Evolutionary conservation across 2,113 vertebrate genomes (phyloP), one percentile per base, ranked within the genome.

Genomic region (Oxyruncus cristatus): DNA sequence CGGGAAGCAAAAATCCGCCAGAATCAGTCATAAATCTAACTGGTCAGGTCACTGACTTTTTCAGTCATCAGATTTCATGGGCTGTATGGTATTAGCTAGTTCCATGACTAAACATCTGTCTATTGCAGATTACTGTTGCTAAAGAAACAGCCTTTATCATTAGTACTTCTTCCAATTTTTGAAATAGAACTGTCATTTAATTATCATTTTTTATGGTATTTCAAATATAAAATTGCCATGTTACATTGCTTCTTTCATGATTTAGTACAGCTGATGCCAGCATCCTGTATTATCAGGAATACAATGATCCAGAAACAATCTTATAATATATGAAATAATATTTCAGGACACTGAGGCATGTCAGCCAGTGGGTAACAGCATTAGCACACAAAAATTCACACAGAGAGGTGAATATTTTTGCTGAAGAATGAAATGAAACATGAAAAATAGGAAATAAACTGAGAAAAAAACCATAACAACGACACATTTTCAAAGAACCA

Each of bases 381-480:
- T 77, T 85, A 89, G 10, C 66, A 91, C 52, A 85, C 19, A 72
- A 91, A 82, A 91, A 70, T 44, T 84, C 73, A 81, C 50, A 62
- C 35, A 75, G 83, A 76, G 72, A 90, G 8, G 37, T 26, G 55
- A 94, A 63, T 1, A 7, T 71, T 80, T 87, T 84, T 88, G n/a
- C 52, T 9, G 1, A 75, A 87, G 68, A 92, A 89, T 87, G 11
- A 70, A 92, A 86, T 91, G 58, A 81, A 92, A 91, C 59, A 74
- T 59, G 26, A 91, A 92, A 87, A 89, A 78, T 32, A 71, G 24
- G 33, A 91, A 89, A 91, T 75, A 95, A 87, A 42, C 24, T 37
- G 30, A 84, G 56, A 49, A 84, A 88, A 88, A 41, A 89, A 59
- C 8, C 24, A 67, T 52, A 28, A 84, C 84, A 84, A 77, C 63